Conservation (phyloP, 2,888 invertebrate genomes). For the Andrena trimmerana region DNA sequence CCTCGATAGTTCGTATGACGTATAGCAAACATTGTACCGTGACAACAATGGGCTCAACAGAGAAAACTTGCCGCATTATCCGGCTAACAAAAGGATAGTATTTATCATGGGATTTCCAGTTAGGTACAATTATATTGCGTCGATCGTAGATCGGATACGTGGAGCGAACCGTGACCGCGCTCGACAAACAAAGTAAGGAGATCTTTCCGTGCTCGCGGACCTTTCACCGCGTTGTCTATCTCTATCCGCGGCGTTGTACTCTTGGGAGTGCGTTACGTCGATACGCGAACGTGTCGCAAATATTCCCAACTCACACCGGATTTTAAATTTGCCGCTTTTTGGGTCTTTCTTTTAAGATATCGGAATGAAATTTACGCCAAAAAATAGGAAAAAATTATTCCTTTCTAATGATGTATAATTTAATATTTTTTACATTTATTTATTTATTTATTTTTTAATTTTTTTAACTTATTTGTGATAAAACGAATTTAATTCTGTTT, state of each 20-base stretch:
- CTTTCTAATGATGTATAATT: too few species aligned
- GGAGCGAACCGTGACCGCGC: constrained; percentile 16
- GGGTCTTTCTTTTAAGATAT: too few species aligned
- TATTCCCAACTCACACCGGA: neutral
- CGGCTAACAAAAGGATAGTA: constrained; percentile 33
- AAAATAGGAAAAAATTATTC: too few species aligned
- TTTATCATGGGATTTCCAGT: constrained; percentile 52
- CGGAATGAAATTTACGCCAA: too few species aligned
- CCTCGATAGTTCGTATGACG: constrained; percentile 35
- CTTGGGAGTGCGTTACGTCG: constrained; percentile 25
- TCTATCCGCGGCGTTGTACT: constrained; percentile 15
- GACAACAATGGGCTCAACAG: constrained; percentile 45
- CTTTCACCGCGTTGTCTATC: constrained; percentile 42
- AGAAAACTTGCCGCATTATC: constrained; percentile 43
- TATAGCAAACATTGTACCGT: constrained; percentile 39
- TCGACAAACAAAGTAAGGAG: neutral
- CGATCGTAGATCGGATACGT: constrained; percentile 33
- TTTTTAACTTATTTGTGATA: too few species aligned
- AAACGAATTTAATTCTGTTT: too few species aligned
- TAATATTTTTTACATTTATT: too few species aligned
- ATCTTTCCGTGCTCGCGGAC: constrained; percentile 9
- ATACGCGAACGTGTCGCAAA: constrained; percentile 29
- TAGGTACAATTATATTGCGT: constrained; percentile 46
- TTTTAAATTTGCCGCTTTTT: too few species aligned
- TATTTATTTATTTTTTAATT: too few species aligned